A percentile compares a stretch with the other conserved stretches of the same genome.
Evolutionary conservation across 2,113 vertebrate genomes (phyloP).

Genomic region (Mastomys natalensis): DNA sequence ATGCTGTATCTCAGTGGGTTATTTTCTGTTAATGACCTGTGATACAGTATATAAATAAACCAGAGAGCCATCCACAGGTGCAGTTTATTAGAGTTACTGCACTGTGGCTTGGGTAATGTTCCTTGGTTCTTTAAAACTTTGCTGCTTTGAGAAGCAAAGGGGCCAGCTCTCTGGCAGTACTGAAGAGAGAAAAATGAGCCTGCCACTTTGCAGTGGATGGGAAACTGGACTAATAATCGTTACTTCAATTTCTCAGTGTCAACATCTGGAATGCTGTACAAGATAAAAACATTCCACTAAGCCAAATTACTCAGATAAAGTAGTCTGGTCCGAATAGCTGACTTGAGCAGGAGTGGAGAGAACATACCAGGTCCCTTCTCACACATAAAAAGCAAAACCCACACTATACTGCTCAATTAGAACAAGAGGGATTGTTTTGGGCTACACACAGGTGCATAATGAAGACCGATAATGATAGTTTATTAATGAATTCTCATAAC

Average conservation of each 20-base stretch:
- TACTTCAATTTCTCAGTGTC: constrained; percentile 85
- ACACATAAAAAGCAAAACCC: constrained; percentile 76
- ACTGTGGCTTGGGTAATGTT: constrained; percentile 84
- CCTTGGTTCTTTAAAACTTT: constrained; percentile 85
- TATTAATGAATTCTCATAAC: constrained; percentile 81
- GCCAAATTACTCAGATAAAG: constrained; percentile 70
- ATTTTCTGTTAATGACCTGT: constrained; percentile 91
- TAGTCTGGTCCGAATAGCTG: constrained; percentile 50
- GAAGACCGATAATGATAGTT: constrained; percentile 79
- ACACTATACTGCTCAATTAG: constrained; percentile 75
- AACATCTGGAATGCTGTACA: constrained; percentile 70
- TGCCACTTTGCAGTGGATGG: constrained; percentile 69
- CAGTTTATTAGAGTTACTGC: constrained; percentile 90
- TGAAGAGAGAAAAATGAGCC: constrained; percentile 82
- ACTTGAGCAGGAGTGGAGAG: constrained; percentile 48
- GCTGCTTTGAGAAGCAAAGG: constrained; percentile 78
- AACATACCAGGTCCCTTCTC: constrained; percentile 64
- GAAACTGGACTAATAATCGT: constrained; percentile 81
- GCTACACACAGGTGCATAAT: constrained; percentile 74
- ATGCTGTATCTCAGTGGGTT: constrained; percentile 89
- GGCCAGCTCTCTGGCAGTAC: constrained; percentile 79
- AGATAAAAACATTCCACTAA: constrained; percentile 71
- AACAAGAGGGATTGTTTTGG: constrained; percentile 78
- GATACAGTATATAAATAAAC: constrained; percentile 90
- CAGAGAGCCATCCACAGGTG: constrained; percentile 85